Percentiles rank a stretch among this genome's conserved stretches.
These are phyloP conservation scores for Copsychus sechellarum DNA, from an alignment of 2,113 vertebrate genomes.

Conservation along the genomic window DNA sequence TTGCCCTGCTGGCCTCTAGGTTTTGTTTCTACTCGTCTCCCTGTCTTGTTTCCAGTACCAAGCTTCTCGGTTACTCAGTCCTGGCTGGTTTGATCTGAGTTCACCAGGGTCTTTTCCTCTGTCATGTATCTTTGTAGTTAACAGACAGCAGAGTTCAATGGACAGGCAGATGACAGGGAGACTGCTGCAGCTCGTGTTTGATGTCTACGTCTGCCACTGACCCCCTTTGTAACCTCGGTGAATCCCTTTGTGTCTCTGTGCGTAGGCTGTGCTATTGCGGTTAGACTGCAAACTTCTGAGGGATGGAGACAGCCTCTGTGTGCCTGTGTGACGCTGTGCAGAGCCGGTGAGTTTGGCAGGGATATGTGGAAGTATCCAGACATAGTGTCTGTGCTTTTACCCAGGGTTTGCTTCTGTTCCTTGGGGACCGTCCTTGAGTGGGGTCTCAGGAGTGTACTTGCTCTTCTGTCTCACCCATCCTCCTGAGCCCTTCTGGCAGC, in stretches of 20 bases:
- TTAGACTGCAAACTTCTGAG: not conserved
- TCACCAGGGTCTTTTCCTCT: slow-evolving; percentile 15
- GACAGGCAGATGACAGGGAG: not conserved
- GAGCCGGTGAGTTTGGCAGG: not conserved
- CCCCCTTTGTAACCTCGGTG: not conserved
- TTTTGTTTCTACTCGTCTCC: not conserved
- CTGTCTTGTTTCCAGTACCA: not conserved
- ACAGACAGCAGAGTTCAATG: slow-evolving; percentile 5
- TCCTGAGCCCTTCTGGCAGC: not conserved
- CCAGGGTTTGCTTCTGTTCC: not conserved
- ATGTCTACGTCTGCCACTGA: slow-evolving; percentile 1
- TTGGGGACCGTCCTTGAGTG: not conserved
- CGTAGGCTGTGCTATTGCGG: not conserved
- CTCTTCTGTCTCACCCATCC: not conserved
- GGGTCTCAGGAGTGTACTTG: not conserved
- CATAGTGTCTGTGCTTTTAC: not conserved
- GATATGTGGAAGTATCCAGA: not conserved
- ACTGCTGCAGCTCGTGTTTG: not conserved
- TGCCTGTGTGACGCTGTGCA: not conserved
- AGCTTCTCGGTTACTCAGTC: not conserved
- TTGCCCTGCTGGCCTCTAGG: not conserved
- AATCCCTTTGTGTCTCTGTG: not conserved
- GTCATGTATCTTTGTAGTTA: not conserved
- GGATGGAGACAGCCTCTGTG: not conserved
- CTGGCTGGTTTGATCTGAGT: slow-evolving; percentile 29